Conservation (phyloP, 2,888 invertebrate species). For the Amphimallon solstitiale region DNA sequence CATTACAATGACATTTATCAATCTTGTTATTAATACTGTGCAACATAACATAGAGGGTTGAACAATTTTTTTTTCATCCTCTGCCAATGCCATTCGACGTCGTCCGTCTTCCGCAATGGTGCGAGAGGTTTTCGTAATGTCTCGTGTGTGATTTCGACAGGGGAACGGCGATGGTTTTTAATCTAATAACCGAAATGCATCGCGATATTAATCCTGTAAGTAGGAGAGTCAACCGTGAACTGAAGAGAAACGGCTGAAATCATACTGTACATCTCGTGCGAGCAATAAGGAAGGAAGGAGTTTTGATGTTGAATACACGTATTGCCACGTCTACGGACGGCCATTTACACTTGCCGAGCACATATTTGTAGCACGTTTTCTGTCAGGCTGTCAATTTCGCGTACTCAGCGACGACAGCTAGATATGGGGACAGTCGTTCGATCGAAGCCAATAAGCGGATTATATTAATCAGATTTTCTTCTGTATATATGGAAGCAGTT, state of each 20-base stretch:
- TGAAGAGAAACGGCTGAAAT: neutral
- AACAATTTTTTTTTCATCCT: neutral
- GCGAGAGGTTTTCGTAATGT: constrained; percentile 9
- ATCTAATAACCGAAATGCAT: constrained; percentile 33
- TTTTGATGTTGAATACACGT: neutral
- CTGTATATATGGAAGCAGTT: neutral
- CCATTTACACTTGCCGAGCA: constrained; percentile 21
- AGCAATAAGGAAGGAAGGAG: neutral
- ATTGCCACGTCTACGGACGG: neutral
- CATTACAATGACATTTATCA: too few relatives aligned
- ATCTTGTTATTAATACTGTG: neutral
- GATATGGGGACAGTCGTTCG: neutral
- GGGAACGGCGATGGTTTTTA: constrained; percentile 13
- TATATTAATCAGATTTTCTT: constrained; percentile 27
- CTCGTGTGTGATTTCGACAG: neutral
- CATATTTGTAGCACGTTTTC: constrained; percentile 22
- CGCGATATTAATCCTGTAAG: constrained; percentile 31
- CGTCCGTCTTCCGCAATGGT: constrained; percentile 3
- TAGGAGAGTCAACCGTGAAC: constrained; percentile 11
- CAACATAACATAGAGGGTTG: constrained; percentile 7
- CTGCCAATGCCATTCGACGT: neutral
- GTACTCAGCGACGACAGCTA: neutral
- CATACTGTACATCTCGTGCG: neutral
- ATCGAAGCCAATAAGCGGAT: constrained; percentile 23
- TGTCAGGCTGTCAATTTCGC: constrained; percentile 25